phyloP scores from a whole-genome alignment of 2,888 invertebrate genomes.

The Heteromurus nitidus region DNA sequence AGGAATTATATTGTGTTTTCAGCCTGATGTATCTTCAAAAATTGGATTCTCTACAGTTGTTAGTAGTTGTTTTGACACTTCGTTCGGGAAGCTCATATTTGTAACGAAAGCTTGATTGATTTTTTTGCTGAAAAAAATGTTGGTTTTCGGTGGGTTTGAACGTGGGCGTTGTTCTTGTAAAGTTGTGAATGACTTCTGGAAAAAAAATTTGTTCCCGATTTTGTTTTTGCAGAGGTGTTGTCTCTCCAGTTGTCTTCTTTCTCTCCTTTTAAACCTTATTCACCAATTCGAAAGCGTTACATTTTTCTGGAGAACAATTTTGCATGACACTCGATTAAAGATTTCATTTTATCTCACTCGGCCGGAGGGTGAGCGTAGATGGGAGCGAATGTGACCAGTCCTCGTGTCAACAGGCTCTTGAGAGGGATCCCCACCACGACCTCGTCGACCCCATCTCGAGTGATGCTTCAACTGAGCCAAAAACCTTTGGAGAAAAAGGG shows the following conservation, averaged over 20 bases:
- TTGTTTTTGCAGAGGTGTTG: not conserved
- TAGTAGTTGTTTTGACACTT: conserved; percentile 57
- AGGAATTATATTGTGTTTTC: no score
- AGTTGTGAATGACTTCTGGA: not conserved
- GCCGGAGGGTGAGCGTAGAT: conserved; percentile 93
- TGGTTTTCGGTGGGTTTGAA: not conserved
- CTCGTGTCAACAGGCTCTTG: conserved; percentile 82
- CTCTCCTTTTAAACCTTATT: no score
- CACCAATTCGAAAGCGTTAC: no score
- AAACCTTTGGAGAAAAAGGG: conserved; percentile 65
- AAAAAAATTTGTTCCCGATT: conserved; percentile 3
- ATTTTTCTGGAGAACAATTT: not conserved
- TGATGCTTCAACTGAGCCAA: conserved; percentile 73
- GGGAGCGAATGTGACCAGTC: conserved; percentile 92
- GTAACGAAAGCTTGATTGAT: conserved; percentile 57
- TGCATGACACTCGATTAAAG: not conserved
- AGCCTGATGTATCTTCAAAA: no score
- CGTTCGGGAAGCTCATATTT: conserved; percentile 61
- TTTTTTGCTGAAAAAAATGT: no score
- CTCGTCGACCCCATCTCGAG: conserved; percentile 85
- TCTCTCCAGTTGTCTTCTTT: not conserved
- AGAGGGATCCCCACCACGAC: conserved; percentile 80
- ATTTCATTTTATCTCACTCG: conserved; percentile 95
- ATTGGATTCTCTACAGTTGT: no score
- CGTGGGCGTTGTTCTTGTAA: not conserved